Evolutionary conservation across 2,113 vertebrate species (phyloP).

Genomic region (Condylura cristata): DNA sequence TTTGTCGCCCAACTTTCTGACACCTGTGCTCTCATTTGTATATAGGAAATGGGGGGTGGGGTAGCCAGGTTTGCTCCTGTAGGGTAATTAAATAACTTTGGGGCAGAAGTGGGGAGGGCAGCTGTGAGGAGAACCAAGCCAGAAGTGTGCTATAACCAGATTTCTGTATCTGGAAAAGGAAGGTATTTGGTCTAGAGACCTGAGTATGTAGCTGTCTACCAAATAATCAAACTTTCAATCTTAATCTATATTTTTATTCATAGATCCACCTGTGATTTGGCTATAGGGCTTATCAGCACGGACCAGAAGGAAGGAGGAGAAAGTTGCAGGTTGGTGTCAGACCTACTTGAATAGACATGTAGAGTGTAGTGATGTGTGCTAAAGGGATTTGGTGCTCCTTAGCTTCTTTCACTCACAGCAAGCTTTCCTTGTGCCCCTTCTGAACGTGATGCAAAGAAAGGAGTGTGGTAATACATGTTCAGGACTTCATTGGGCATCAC

Average conservation of each 20-base stretch:
- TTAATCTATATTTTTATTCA: not conserved
- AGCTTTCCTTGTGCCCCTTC: not conserved
- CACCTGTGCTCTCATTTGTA: not conserved
- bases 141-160: not conserved
- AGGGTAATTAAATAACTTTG: not conserved
- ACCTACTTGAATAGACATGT: not conserved
- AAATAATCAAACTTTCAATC: not conserved
- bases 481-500: not conserved
- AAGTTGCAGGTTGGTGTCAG: slow-evolving; percentile 29
- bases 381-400: not conserved
- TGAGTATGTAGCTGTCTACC: not conserved
- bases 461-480: not conserved
- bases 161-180: not conserved
- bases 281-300: not conserved
- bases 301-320: slow-evolving; percentile 2
- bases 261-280: slow-evolving; percentile 2
- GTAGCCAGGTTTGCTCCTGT: not conserved
- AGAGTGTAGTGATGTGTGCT: not conserved
- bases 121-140: not conserved
- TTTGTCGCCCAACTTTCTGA: slow-evolving; percentile 4
- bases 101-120: not conserved
- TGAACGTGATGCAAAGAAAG: slow-evolving; percentile 2
- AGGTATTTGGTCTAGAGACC: not conserved
- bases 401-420: not conserved
- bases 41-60: not conserved